Percentiles rank a stretch among this genome's conserved stretches.
These are phyloP conservation scores for Panzeria rudis DNA, from an alignment of 2,888 invertebrate species.

Conservation along the genomic window DNA sequence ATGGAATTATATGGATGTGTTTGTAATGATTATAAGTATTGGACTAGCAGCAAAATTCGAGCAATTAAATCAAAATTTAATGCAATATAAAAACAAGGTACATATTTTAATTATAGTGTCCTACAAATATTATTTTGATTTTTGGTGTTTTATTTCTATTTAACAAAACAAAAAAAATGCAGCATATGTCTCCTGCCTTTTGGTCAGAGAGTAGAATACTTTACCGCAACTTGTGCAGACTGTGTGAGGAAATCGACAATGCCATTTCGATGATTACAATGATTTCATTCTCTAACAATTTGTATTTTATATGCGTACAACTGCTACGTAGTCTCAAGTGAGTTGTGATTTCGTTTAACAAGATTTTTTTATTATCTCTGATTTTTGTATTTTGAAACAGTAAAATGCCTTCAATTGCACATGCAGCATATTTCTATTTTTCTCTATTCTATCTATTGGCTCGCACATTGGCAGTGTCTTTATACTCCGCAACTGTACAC, in stretches of 20 bases:
- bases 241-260: conserved; percentile 85
- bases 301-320: conserved; percentile 86
- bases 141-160: not conserved
- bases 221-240: conserved; percentile 84
- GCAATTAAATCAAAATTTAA: conserved; percentile 86
- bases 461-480: conserved; percentile 85
- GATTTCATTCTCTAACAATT: conserved; percentile 85
- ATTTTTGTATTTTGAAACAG: conserved; percentile 74
- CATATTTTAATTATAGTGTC: conserved; percentile 41
- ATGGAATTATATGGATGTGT: conserved; percentile 90
- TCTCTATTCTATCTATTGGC: conserved; percentile 85
- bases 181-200: conserved; percentile 82
- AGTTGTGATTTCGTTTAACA: conserved; percentile 51
- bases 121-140: not conserved
- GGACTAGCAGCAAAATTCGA: conserved; percentile 87
- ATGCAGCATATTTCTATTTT: conserved; percentile 85
- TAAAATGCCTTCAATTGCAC: conserved; percentile 81
- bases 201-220: conserved; percentile 85
- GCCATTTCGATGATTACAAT: conserved; percentile 85
- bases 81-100: conserved; percentile 85
- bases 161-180: not conserved
- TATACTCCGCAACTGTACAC: conserved; percentile 85
- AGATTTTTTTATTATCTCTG: conserved; percentile 7
- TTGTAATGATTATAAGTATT: conserved; percentile 89
- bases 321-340: conserved; percentile 85